Evolutionary conservation across 2,113 vertebrate genomes (phyloP), one percentile per base, ranked within the genome.

Genomic region (Dipodomys merriami): DNA sequence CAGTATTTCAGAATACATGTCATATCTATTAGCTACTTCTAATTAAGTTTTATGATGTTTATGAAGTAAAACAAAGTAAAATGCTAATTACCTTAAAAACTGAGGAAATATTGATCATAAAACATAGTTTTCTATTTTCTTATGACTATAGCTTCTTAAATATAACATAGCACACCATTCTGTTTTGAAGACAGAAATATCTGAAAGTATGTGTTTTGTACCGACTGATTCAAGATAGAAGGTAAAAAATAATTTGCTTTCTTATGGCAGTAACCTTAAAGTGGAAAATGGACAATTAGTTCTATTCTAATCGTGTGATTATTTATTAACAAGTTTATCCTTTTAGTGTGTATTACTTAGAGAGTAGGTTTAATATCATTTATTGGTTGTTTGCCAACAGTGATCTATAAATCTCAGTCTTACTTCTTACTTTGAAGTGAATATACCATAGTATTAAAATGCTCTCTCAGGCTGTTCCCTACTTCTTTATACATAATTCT

Each of bases 101-200:
- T 68, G 35, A 86, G 27, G 71, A 86, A 92, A 87, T 62, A 83
- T 2, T 19, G 86, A 19, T 60, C 74, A 74, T 77, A 3, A 88
- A 81, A 76, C 35, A 30, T 29, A 35, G 65, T 65, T 83, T 88
- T 69, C 64, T 74, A 44, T 90, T 76, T 88, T 86, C 16, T 44
- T 62, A 85, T 3, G 95, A 39, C 62, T 76, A 74, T 8, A n/a
- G 7, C 91, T 88, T 92, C 87, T 91, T 83, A 80, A 84, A 86
- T 53, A 27, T 39, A 82, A 74, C 64, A 25, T 1, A 90, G 16
- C 46, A 90, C 46, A 5, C 3, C 12, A 57, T 57, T 77, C 6
- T 89, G 39, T 80, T 93, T 83, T 86, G 65, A 82, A 90, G 94
- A 71, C 30, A 64, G 29, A 46, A 23, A 7, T 85, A 5, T 86